These are phyloP conservation scores for Chrysomela aeneicollis DNA, from an alignment of 2,888 invertebrate species.

Conservation along the genomic window DNA sequence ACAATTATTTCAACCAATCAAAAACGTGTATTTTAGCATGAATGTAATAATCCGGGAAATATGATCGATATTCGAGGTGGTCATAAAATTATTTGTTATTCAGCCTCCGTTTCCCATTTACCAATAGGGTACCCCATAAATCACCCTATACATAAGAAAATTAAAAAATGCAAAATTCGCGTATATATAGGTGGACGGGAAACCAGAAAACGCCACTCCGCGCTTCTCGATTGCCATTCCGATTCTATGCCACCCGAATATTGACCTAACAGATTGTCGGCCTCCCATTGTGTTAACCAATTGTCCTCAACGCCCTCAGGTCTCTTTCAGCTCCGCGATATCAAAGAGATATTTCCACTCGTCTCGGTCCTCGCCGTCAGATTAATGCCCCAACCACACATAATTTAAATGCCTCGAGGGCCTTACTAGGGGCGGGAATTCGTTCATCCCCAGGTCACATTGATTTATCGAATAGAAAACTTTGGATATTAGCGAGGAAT, in stretches of 20 bases:
- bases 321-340: background rate
- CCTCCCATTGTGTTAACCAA: background rate
- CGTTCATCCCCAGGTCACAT: slow-evolving; percentile 26
- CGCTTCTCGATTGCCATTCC: background rate
- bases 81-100: too few relatives aligned
- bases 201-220: background rate
- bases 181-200: too few relatives aligned
- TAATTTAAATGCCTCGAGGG: slow-evolving; percentile 24
- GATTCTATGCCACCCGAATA: background rate
- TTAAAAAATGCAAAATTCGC: too few relatives aligned
- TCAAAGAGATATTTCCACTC: slow-evolving; percentile 29
- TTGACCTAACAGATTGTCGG: background rate
- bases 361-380: slow-evolving; percentile 20
- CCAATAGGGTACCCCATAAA: too few relatives aligned
- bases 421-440: slow-evolving; percentile 14
- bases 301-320: background rate
- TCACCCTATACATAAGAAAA: too few relatives aligned
- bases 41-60: too few relatives aligned
- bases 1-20: too few relatives aligned
- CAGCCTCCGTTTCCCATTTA: too few relatives aligned
- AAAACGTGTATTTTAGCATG: too few relatives aligned
- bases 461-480: slow-evolving; percentile 29
- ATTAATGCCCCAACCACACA: slow-evolving; percentile 25
- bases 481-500: slow-evolving; percentile 23
- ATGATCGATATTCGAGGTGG: too few relatives aligned